Percentiles rank a stretch among this genome's conserved stretches.
Evolutionary conservation across 2,888 invertebrate genomes (phyloP).

Genomic region (Cheilosia grossa): DNA sequence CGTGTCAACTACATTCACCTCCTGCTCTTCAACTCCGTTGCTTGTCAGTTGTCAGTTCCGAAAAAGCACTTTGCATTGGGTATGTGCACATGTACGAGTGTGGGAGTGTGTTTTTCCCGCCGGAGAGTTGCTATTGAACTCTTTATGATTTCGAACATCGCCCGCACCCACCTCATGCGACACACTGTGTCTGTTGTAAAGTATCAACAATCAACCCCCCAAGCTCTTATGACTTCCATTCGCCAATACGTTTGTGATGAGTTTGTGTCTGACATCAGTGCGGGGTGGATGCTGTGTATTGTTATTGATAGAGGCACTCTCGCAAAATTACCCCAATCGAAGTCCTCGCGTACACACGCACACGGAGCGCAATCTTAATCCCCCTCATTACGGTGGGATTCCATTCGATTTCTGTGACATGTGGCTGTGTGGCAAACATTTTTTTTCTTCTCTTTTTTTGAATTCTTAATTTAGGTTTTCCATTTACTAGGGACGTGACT

Average conservation of each 20-base stretch:
- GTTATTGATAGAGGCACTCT: conserved; percentile 74
- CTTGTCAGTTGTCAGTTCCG: background rate
- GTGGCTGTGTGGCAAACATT: conserved; percentile 23
- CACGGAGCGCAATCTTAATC: conserved; percentile 59
- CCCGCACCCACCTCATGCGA: conserved; percentile 1
- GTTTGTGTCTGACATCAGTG: conserved; percentile 39
- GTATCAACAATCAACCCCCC: conserved; percentile 60
- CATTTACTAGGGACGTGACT: conserved; percentile 58
- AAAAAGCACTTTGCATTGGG: conserved; percentile 63
- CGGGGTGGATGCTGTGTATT: conserved; percentile 44
- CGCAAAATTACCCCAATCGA: conserved; percentile 69
- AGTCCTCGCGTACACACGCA: conserved; percentile 14
- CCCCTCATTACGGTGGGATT: conserved; percentile 70
- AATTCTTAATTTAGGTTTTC: conserved; percentile 62
- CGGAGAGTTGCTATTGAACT: conserved; percentile 65
- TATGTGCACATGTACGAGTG: conserved; percentile 33
- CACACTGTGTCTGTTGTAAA: conserved; percentile 48
- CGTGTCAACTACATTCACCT: conserved; percentile 68
- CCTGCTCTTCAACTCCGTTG: background rate
- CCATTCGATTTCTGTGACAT: conserved; percentile 44
- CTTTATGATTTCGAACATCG: conserved; percentile 65
- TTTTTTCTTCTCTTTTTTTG: conserved; percentile 2
- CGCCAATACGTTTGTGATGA: conserved; percentile 56
- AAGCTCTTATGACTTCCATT: conserved; percentile 27
- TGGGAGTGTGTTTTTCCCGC: conserved; percentile 14